phyloP scores from a whole-genome alignment of 2,888 invertebrate species.

The Drosophila lutescens region DNA sequence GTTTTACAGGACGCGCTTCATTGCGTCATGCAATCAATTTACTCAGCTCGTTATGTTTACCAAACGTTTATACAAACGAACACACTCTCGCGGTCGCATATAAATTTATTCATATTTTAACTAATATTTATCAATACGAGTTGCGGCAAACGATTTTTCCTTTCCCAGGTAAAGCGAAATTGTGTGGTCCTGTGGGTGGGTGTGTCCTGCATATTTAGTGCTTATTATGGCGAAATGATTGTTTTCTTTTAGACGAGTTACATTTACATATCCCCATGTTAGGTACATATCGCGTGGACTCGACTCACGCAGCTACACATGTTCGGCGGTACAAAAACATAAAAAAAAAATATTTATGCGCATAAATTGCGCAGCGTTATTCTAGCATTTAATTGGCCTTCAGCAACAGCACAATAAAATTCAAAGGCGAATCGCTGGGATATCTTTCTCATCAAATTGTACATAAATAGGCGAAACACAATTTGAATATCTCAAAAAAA shows the following conservation, averaged over 20 bases:
- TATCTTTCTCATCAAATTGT: constrained; percentile 6
- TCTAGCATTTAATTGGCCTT: constrained; percentile 23
- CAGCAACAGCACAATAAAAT: constrained; percentile 6
- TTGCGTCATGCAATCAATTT: constrained; percentile 82
- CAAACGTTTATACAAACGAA: constrained; percentile 51
- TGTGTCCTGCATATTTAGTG: constrained; percentile 73
- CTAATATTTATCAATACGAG: constrained; percentile 74
- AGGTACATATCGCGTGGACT: constrained; percentile 13
- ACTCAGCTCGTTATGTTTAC: constrained; percentile 69
- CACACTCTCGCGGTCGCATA: constrained; percentile 16
- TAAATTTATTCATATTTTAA: constrained; percentile 75
- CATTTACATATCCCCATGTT: constrained; percentile 58
- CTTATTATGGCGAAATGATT: constrained; percentile 78
- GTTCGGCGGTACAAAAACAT: constrained; percentile 15
- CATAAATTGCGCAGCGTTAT: constrained; percentile 41
- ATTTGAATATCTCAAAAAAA: neutral
- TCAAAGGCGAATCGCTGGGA: neutral
- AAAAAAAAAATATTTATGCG: constrained; percentile 22
- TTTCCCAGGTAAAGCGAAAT: constrained; percentile 40
- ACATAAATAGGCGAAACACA: neutral
- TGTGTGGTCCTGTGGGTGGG: constrained; percentile 26
- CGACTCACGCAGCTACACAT: constrained; percentile 8
- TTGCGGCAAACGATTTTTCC: constrained; percentile 25
- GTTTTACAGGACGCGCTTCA: constrained; percentile 83
- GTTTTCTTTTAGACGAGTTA: constrained; percentile 60